These are phyloP conservation scores for Brachionus manjavacas DNA, from an alignment of 1,140 invertebrate genomes.

Conservation along the genomic window DNA sequence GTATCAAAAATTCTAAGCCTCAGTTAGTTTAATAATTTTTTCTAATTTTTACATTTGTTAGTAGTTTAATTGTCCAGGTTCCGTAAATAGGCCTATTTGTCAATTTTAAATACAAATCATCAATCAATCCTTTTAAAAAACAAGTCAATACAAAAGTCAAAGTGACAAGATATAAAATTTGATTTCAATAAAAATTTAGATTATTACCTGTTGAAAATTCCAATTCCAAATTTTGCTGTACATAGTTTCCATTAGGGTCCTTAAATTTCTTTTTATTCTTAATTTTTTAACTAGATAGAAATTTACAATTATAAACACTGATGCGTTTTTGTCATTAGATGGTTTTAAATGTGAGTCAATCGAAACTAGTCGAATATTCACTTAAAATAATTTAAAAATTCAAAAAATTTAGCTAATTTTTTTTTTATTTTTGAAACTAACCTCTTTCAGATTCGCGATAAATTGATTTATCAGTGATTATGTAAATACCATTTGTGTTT, in stretches of 20 bases:
- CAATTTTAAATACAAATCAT: not conserved
- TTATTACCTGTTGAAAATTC: not conserved
- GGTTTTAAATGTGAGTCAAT: slow-evolving; percentile 1
- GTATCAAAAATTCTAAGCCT: no score
- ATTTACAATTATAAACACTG: not conserved
- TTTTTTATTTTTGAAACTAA: not conserved
- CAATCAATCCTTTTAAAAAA: not conserved
- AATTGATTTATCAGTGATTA: slow-evolving; percentile 9
- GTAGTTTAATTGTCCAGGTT: not conserved
- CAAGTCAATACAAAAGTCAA: not conserved
- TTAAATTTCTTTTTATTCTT: not conserved
- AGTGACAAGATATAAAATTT: no score
- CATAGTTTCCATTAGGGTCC: not conserved
- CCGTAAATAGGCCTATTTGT: not conserved
- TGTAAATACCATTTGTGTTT: not conserved
- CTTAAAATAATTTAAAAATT: not conserved
- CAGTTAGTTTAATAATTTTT: not conserved
- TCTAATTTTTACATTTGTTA: not conserved
- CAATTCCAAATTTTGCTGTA: not conserved
- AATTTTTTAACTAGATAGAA: not conserved
- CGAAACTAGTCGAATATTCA: not conserved
- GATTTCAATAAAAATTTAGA: not conserved
- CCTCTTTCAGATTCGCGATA: slow-evolving; percentile 11
- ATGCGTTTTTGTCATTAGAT: not conserved
- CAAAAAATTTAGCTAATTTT: not conserved